Base-by-base conservation (phyloP, 1,140 invertebrate genomes). In the Ceratoteleas bidentatus region DNA sequence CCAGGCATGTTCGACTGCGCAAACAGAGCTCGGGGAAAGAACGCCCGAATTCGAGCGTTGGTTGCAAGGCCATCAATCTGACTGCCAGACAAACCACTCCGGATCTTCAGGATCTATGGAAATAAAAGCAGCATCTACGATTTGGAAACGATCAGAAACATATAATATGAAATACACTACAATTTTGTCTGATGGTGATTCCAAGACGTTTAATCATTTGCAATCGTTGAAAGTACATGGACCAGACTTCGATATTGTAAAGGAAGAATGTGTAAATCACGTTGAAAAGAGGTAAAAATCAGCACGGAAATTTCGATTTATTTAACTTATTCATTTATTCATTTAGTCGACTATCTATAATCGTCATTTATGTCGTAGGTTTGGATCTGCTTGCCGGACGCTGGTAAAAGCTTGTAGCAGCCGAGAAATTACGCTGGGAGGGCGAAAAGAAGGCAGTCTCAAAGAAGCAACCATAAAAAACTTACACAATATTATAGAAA, bases 401-500 rank as follows among this genome's bases (percentile, higher is more conserved):
- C 52, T 54, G 11, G 52, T 54, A 11, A 54, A 54, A 54, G 33
- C 52, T 8, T 54, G 32, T 54, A 54, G 32, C 38, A 3, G 38
- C 38, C 38, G 38, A 40, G 36, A 10, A 58, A 52, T 64, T 9
- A 53, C 49, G 10, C 16, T 64, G 6, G 61, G 61, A 40, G 61
- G 61, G 6, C 33, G 61, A 52, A 53, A 4, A 14, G 13, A 40
- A n/a, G 33, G 61, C 7, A 64, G 61, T 38, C 61, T 53, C 13
- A 64, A 64, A 53, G 34, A 64, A 52, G 13, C 6, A 11, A 64
- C 61, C 11, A 64, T 64, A 15, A 53, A 64, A 47, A 60, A 11
- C 36, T 40, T 6, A 50, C 60, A 36, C 47, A 50, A n/a, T 62
- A 62, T 15, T 66, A 66, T 15, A 50, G 50, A n/a, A 66, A 54